These are phyloP conservation scores for Thymelicus acteon DNA, from an alignment of 2,888 invertebrate species.

Conservation along the genomic window DNA sequence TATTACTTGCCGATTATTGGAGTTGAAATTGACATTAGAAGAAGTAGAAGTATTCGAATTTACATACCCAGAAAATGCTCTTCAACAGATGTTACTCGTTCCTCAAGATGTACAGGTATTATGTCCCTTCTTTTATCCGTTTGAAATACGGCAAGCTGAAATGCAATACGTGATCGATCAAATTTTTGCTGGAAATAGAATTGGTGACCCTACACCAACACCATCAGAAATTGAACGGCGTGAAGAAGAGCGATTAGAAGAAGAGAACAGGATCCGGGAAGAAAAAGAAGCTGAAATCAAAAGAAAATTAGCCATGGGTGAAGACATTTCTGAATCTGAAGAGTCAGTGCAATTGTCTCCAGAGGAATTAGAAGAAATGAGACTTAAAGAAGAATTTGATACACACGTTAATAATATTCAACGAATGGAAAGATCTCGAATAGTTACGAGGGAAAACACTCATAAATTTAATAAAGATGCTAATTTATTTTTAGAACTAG, in stretches of 20 bases:
- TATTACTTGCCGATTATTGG: conserved; percentile 83
- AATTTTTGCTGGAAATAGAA: conserved; percentile 70
- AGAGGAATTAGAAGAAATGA: conserved; percentile 58
- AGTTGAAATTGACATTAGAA: conserved; percentile 83
- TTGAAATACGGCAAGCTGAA: conserved; percentile 79
- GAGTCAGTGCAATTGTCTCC: conserved; percentile 56
- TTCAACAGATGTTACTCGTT: conserved; percentile 88
- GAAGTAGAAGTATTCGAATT: conserved; percentile 85
- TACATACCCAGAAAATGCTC: conserved; percentile 89
- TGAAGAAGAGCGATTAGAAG: conserved; percentile 61
- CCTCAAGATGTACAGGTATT: conserved; percentile 87
- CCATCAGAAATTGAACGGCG: conserved; percentile 62
- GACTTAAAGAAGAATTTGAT: conserved; percentile 60
- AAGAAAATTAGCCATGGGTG: conserved; percentile 61
- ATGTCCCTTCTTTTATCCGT: conserved; percentile 87
- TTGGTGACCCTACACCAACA: conserved; percentile 69
- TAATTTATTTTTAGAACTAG: conserved; percentile 67
- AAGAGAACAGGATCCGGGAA: conserved; percentile 57
- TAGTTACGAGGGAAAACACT: conserved; percentile 49
- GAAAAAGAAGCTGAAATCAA: conserved; percentile 63
- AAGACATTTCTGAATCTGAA: conserved; percentile 55
- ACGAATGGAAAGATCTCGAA: conserved; percentile 72
- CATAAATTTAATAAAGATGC: conserved; percentile 63
- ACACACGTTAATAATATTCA: conserved; percentile 64
- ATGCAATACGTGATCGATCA: conserved; percentile 76